phyloP scores from a whole-genome alignment of 64 coral and sea anemone genomes.

The Actinia tenebrosa region DNA sequence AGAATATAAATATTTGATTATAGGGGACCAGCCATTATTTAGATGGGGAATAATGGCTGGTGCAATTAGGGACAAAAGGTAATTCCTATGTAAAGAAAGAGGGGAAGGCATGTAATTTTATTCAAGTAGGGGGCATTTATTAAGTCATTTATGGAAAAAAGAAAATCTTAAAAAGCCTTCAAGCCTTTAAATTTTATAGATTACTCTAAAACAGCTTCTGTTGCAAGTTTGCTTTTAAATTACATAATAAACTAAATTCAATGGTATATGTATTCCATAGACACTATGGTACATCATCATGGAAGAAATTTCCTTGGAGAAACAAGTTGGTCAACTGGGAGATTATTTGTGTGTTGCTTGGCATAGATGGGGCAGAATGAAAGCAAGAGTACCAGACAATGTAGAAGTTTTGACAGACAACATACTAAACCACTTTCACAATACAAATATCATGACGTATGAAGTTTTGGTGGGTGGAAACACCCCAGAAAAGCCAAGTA shows the following conservation, averaged over 20 bases:
- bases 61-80: too few relatives aligned
- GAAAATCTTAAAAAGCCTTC: too few relatives aligned
- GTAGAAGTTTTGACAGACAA: constrained; percentile 3
- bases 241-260: neutral
- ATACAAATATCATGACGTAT: neutral
- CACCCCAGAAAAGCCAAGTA: neutral
- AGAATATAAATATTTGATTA: too few relatives aligned
- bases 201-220: too few relatives aligned
- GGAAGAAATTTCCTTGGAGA: constrained; percentile 6
- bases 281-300: neutral
- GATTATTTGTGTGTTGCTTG: constrained; percentile 20
- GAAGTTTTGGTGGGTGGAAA: neutral
- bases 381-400: neutral
- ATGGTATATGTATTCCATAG: neutral
- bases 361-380: constrained; percentile 9
- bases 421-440: constrained; percentile 6
- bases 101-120: too few relatives aligned
- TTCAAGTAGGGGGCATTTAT: too few relatives aligned
- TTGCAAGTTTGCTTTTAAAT: too few relatives aligned
- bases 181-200: too few relatives aligned
- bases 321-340: neutral
- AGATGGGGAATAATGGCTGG: too few relatives aligned
- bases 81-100: too few relatives aligned
- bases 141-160: too few relatives aligned
- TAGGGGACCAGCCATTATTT: too few relatives aligned